phyloP scores from a whole-genome alignment of 2,113 vertebrate genomes.

The Nycticryphes semicollaris region DNA sequence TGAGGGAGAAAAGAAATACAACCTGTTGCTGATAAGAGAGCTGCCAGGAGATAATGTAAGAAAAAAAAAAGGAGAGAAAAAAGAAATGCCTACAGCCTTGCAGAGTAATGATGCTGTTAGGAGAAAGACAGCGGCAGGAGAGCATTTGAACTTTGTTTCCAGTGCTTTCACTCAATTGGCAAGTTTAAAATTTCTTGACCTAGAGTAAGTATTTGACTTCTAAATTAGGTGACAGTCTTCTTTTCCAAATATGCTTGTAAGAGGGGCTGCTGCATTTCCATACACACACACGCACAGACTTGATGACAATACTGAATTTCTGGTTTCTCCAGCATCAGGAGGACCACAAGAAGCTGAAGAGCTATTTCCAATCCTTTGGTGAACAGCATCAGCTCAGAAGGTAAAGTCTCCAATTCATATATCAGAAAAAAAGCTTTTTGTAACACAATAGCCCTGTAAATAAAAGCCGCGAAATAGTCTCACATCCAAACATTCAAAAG shows the following conservation, averaged over 20 bases:
- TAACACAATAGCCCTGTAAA: background rate
- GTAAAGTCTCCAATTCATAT: background rate
- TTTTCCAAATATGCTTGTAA: background rate
- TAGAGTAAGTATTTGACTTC: background rate
- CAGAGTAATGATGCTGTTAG: background rate
- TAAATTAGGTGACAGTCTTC: background rate
- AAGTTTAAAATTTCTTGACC: background rate
- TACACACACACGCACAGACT: background rate
- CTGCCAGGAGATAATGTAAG: background rate
- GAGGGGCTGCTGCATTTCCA: background rate
- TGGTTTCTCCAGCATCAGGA: background rate
- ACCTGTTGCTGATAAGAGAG: constrained; percentile 1
- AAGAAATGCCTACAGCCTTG: background rate
- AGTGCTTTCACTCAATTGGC: background rate
- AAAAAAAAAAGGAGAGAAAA: background rate
- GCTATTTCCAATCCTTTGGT: background rate
- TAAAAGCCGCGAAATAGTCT: background rate
- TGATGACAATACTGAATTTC: background rate
- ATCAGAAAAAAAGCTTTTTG: background rate
- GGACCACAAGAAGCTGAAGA: background rate
- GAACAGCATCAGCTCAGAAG: background rate
- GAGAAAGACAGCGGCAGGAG: background rate
- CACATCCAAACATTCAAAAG: background rate
- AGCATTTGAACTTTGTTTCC: background rate
- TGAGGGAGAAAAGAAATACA: background rate